These are phyloP conservation scores for Apteryx mantelli DNA, from an alignment of 2,113 vertebrate species.

Conservation along the genomic window DNA sequence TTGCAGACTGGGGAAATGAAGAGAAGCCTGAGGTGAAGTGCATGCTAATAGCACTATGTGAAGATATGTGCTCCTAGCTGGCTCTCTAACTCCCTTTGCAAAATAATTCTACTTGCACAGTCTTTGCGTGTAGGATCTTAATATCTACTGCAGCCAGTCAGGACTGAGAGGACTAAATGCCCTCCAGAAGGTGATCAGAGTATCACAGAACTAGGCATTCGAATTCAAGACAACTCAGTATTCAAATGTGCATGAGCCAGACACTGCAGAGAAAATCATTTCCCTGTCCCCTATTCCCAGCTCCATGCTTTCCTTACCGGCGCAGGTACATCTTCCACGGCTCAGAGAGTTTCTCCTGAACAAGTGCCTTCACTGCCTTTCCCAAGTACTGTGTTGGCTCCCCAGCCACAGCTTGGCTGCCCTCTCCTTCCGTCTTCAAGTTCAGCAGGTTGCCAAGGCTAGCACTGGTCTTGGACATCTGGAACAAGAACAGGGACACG, in stretches of 20 bases:
- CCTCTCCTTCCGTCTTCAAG: constrained; percentile 88
- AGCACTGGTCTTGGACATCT: constrained; percentile 90
- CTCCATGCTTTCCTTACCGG: constrained; percentile 78
- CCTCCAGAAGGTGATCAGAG: not conserved
- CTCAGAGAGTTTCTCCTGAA: constrained; percentile 87
- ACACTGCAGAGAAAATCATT: not conserved
- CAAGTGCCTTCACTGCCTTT: constrained; percentile 87
- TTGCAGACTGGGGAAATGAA: not conserved
- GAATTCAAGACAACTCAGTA: not conserved
- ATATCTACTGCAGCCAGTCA: not conserved
- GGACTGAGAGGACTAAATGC: not conserved
- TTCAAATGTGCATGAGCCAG: not conserved
- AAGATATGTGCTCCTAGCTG: not conserved
- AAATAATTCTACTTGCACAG: not conserved
- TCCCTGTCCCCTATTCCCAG: not conserved
- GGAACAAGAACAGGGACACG: constrained; percentile 48
- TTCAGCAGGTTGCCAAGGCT: constrained; percentile 87
- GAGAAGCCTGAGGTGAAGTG: not conserved
- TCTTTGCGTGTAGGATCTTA: not conserved
- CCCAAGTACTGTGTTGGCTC: constrained; percentile 88
- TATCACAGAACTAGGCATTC: not conserved
- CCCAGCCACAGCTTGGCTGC: constrained; percentile 73
- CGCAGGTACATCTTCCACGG: constrained; percentile 96
- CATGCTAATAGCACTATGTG: not conserved
- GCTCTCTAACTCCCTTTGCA: not conserved